Evolutionary conservation across 1,140 invertebrate species (phyloP).

Genomic region (Lysiphlebus fabarum): DNA sequence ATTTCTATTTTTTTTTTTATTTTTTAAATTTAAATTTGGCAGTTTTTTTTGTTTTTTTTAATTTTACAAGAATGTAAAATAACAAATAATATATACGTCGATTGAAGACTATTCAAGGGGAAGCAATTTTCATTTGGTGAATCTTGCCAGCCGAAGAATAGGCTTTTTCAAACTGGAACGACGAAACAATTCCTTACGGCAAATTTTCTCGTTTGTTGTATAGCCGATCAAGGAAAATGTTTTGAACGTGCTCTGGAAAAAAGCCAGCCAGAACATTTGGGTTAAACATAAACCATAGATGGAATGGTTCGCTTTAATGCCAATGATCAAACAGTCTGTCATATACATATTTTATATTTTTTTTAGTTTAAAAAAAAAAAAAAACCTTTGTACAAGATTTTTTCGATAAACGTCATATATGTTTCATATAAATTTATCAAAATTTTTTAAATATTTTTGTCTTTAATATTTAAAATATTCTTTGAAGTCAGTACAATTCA

Average conservation of each 20-base stretch:
- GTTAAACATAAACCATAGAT: conserved; percentile 28
- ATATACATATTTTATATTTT: conserved; percentile 5
- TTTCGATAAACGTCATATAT: too few species aligned
- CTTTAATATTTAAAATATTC: too few species aligned
- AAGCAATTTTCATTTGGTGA: background rate
- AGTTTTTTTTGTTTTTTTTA: too few species aligned
- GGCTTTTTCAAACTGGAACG: conserved; percentile 13
- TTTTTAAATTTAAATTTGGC: too few species aligned
- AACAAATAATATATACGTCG: conserved; percentile 9
- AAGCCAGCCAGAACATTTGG: conserved; percentile 30
- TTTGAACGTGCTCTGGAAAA: conserved; percentile 28
- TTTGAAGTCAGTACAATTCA: too few species aligned
- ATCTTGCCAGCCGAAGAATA: conserved; percentile 6
- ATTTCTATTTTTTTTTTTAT: too few species aligned
- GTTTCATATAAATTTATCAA: too few species aligned
- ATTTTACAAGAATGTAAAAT: background rate
- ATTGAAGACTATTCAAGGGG: background rate
- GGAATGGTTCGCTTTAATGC: background rate
- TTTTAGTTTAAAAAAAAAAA: too few species aligned
- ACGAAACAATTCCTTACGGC: conserved; percentile 27
- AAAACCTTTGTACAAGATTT: too few species aligned
- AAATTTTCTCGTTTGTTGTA: conserved; percentile 10
- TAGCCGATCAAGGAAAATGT: conserved; percentile 19
- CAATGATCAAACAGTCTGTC: conserved; percentile 11
- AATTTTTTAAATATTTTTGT: too few species aligned